Evolutionary conservation across 2,888 invertebrate species (phyloP).

Genomic region (Pachycephus smyrnensis): DNA sequence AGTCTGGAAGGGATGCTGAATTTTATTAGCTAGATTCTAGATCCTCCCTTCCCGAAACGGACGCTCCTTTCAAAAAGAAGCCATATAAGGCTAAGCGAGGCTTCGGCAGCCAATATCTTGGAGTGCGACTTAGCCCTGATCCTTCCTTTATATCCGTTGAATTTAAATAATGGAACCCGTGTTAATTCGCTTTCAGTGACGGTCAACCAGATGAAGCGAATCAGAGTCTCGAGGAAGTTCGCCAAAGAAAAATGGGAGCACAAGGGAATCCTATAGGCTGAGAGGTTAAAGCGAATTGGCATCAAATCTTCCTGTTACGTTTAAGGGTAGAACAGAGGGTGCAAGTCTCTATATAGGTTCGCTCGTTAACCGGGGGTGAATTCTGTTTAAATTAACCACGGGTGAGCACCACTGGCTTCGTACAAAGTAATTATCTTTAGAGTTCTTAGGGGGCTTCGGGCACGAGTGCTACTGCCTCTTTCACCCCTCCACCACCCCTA

Average conservation of each 20-base stretch:
- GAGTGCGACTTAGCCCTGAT: slow-evolving; percentile 58
- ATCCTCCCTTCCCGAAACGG: slow-evolving; percentile 16
- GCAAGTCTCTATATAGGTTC: no score
- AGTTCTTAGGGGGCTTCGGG: slow-evolving; percentile 16
- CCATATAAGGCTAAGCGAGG: slow-evolving; percentile 10
- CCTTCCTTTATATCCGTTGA: slow-evolving; percentile 54
- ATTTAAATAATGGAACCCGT: slow-evolving; percentile 57
- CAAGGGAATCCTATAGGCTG: background rate
- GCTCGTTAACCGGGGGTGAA: background rate
- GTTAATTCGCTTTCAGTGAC: slow-evolving; percentile 50
- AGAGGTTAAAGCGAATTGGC: background rate
- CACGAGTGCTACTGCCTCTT: background rate
- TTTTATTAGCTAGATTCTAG: slow-evolving; percentile 52
- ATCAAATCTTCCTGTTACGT: background rate
- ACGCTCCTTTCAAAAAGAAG: slow-evolving; percentile 27
- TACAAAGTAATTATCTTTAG: slow-evolving; percentile 26
- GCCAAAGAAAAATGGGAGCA: background rate
- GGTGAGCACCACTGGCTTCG: slow-evolving; percentile 15
- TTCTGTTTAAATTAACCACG: background rate
- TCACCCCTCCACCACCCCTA: background rate
- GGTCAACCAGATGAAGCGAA: slow-evolving; percentile 29
- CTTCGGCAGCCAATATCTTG: slow-evolving; percentile 57
- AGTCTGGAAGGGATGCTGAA: slow-evolving; percentile 29
- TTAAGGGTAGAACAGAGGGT: no score
- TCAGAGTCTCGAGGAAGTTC: background rate